Base-by-base conservation (phyloP, 1,140 invertebrate genomes). In the Diploscapter pachys region DNA sequence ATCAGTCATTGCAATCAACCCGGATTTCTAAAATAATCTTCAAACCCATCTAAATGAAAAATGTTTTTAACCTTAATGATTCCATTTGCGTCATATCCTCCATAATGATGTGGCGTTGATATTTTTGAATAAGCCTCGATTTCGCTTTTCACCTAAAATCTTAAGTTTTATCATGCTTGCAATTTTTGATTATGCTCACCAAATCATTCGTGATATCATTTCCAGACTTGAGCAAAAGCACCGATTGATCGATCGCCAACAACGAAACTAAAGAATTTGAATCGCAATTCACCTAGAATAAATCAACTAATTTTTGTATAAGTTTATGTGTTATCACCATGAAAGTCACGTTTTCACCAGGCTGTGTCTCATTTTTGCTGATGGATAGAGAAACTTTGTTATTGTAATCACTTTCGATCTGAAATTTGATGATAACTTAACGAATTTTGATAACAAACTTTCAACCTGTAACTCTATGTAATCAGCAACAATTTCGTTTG, bases 201-300 rank as follows among this genome's bases (percentile, higher is more conserved):
- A 64, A 66, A 52, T 66, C 61, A 65, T 55, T 52, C 50, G 88
- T 88, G 64, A 91, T 88, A 80, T 91, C 90, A 84, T 90, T 90
- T 64, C 90, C 89, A 62, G 87, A 85, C 80, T 90, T 90, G 4
- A 96, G 86, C 0, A 92, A 82, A 1, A 92, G 83, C 0, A 93
- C 91, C 86, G 92, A 92, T 85, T 95, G 92, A 87, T 96, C 94
- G 9, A 96, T 90, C 3, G 92, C 92, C 81, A 94, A 88, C 11
- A 96, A 85, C 69, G 92, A 93, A 75, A 96, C 90, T 80, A 91
- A 92, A 2, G 93, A 94, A 84, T 93, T 91, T 2, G 93, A 92
- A 82, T 91, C 92, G 31, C 31, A 31, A 31, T 31, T 31, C 31
- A 31, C 31, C 31, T 31, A 31, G 31, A 31, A 31, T 31, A 31